Percentiles rank a stretch among this genome's conserved stretches.
Evolutionary conservation across 1,140 invertebrate genomes (phyloP).

Genomic region (Notospermus geniculatus): DNA sequence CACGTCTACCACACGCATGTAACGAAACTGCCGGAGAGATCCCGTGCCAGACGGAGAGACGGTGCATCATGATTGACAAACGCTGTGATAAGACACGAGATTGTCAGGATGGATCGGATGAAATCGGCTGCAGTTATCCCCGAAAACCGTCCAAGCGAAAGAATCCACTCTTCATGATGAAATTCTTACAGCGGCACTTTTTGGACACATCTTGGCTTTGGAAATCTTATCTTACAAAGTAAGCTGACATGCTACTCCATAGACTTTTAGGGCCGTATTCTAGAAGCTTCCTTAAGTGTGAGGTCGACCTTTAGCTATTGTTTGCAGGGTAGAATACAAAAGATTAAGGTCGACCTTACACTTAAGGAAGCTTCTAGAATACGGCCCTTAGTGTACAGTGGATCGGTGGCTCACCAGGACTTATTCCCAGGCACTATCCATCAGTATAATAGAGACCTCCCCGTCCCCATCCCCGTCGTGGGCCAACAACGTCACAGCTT

Average conservation of each 20-base stretch:
- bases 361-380: no score
- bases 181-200: constrained; percentile 81
- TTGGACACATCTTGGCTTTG: constrained; percentile 89
- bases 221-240: constrained; percentile 91
- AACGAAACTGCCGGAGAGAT: constrained; percentile 69
- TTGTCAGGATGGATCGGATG: constrained; percentile 86
- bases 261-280: no score
- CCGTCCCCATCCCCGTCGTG: no score
- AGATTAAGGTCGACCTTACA: no score
- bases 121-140: constrained; percentile 70
- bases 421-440: no score
- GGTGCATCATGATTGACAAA: constrained; percentile 74
- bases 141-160: not conserved
- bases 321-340: no score
- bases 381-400: no score
- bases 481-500: no score
- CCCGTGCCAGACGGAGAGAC: constrained; percentile 70
- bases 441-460: no score
- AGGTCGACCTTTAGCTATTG: no score
- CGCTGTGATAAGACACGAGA: constrained; percentile 73
- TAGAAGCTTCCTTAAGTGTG: no score
- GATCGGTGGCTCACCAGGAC: no score
- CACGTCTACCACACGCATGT: constrained; percentile 67
- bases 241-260: constrained; percentile 22
- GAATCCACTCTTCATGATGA: constrained; percentile 57